Percentiles rank a stretch among this genome's conserved stretches.
phyloP scores from a whole-genome alignment of 2,888 invertebrate genomes.

The Brachynemurus nebulosus region DNA sequence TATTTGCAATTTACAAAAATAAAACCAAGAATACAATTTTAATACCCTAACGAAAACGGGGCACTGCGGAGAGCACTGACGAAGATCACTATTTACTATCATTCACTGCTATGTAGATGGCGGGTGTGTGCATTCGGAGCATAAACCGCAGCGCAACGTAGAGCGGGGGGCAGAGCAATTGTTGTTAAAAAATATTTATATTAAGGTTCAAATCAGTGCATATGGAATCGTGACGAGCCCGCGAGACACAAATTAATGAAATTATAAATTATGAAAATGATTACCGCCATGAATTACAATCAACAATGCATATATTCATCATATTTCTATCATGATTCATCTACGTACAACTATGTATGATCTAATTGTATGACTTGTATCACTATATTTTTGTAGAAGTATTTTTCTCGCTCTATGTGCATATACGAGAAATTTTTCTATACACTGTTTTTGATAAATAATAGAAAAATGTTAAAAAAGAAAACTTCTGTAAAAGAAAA shows the following conservation, averaged over 20 bases:
- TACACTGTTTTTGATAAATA: slow-evolving; percentile 1
- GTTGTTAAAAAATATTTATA: background rate
- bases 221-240: slow-evolving; percentile 37
- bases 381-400: too few species aligned
- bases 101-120: too few species aligned
- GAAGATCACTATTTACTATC: too few species aligned
- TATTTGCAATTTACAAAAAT: too few species aligned
- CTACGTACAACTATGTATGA: slow-evolving; percentile 3
- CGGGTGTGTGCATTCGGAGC: too few species aligned
- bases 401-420: too few species aligned
- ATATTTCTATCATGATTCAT: slow-evolving; percentile 5
- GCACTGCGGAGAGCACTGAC: too few species aligned
- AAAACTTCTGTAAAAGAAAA: too few species aligned
- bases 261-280: slow-evolving; percentile 39
- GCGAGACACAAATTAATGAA: slow-evolving; percentile 37
- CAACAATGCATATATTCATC: slow-evolving; percentile 6
- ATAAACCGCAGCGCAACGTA: too few species aligned
- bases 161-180: background rate
- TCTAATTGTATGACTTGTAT: slow-evolving; percentile 5
- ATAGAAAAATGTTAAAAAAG: background rate
- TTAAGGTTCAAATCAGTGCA: slow-evolving; percentile 15
- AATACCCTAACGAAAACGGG: too few species aligned
- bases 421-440: too few species aligned
- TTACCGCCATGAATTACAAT: slow-evolving; percentile 21
- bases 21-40: too few species aligned